Evolutionary conservation across 2,113 vertebrate genomes (phyloP).

Genomic region (Ariopsis seemanni): DNA sequence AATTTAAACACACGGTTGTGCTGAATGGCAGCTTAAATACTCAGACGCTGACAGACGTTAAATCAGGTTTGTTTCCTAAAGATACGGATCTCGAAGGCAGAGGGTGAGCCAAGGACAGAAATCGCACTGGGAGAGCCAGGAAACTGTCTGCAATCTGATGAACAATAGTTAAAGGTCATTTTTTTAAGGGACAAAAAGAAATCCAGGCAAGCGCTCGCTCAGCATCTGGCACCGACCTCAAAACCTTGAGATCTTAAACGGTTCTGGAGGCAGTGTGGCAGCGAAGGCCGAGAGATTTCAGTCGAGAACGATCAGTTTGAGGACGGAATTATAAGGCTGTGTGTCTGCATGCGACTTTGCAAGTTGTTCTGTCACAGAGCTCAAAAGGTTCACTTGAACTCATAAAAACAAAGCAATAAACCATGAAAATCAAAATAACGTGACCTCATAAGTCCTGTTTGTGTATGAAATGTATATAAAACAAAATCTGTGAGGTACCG

Average conservation of each 20-base stretch:
- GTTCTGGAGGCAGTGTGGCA: background rate
- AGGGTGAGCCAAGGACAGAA: background rate
- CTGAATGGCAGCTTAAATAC: background rate
- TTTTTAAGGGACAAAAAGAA: background rate
- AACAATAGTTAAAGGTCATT: conserved; percentile 1
- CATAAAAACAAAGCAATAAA: background rate
- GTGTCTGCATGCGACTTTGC: background rate
- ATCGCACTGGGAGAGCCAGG: background rate
- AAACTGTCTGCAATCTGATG: background rate
- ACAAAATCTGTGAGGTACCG: conserved; percentile 66
- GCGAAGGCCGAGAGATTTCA: background rate
- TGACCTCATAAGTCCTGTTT: background rate
- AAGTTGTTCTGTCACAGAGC: too few relatives aligned
- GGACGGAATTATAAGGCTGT: background rate
- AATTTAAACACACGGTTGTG: background rate
- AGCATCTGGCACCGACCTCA: background rate
- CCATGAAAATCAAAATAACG: background rate
- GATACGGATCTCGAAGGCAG: background rate
- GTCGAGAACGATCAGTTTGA: background rate
- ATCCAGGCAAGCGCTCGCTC: background rate
- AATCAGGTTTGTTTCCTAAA: background rate
- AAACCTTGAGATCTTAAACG: background rate
- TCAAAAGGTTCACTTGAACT: background rate
- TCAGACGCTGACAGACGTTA: background rate
- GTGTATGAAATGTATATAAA: background rate